Conservation (phyloP, 2,113 vertebrate species). For the Catharus bicknelli region DNA sequence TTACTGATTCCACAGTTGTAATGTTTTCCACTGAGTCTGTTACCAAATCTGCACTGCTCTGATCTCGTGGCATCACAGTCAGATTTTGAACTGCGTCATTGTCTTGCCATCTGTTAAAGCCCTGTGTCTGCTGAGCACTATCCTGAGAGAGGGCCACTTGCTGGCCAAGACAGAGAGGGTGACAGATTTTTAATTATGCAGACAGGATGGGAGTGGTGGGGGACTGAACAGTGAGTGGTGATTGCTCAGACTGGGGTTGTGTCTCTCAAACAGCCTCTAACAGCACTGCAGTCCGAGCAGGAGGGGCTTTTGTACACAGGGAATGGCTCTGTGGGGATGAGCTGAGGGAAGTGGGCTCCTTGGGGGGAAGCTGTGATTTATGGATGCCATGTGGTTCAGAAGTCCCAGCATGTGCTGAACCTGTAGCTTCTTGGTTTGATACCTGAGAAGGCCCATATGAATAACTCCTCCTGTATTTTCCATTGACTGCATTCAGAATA, state of each 20-base stretch:
- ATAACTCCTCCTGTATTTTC: background rate
- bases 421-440: background rate
- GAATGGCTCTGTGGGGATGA: background rate
- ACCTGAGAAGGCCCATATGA: background rate
- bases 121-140: background rate
- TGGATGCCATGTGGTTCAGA: background rate
- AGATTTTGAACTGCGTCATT: background rate
- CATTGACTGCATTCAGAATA: background rate
- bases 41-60: background rate
- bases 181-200: slow-evolving; percentile 53
- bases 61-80: background rate
- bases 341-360: background rate
- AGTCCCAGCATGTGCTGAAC: rapidly evolving
- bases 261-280: background rate
- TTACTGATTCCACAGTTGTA: background rate
- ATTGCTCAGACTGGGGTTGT: background rate
- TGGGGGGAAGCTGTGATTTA: background rate
- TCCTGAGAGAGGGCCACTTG: background rate
- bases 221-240: background rate
- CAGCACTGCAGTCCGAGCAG: background rate
- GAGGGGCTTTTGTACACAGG: background rate
- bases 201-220: slow-evolving; percentile 19
- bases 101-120: slow-evolving; percentile 47
- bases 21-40: background rate
- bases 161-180: background rate